phyloP scores from a whole-genome alignment of 2,888 invertebrate genomes.

The Alloplasta piceator region DNA sequence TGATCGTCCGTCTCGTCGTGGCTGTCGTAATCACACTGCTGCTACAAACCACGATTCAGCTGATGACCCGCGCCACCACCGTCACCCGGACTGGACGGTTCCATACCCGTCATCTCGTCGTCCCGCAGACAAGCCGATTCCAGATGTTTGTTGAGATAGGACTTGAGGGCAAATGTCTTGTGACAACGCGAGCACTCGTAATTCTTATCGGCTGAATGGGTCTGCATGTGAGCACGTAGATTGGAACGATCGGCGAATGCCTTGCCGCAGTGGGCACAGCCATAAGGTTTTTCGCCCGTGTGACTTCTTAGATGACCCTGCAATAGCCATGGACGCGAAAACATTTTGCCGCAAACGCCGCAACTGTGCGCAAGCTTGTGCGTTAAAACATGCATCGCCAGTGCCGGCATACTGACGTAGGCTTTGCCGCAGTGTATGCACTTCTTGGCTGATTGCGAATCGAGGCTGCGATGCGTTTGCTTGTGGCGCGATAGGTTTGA shows the following conservation, averaged over 20 bases:
- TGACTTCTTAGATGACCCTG: slow-evolving; percentile 95
- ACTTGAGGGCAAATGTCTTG: slow-evolving; percentile 97
- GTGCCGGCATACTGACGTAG: slow-evolving; percentile 99
- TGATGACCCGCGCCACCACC: slow-evolving; percentile 55
- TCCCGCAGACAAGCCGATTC: slow-evolving; percentile 94
- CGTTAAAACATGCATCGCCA: slow-evolving; percentile 96
- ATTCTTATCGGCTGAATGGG: slow-evolving; percentile 96
- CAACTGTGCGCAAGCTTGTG: slow-evolving; percentile 97
- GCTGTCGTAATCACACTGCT: slow-evolving; percentile 53
- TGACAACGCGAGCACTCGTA: slow-evolving; percentile 94
- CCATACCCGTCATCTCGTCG: slow-evolving; percentile 70
- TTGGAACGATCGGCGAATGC: slow-evolving; percentile 98
- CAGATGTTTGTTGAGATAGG: slow-evolving; percentile 97
- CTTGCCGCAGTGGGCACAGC: slow-evolving; percentile 96
- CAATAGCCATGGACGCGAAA: slow-evolving; percentile 98
- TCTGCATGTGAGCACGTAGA: slow-evolving; percentile 97
- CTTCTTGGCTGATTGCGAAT: slow-evolving; percentile 96
- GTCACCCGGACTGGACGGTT: slow-evolving; percentile 52
- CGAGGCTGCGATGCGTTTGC: slow-evolving; percentile 94
- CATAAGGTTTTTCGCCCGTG: slow-evolving; percentile 97
- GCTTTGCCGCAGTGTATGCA: slow-evolving; percentile 98
- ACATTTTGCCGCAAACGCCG: slow-evolving; percentile 96
- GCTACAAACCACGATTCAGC: slow-evolving; percentile 80
- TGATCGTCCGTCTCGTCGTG: slow-evolving; percentile 7
- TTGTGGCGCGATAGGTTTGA: slow-evolving; percentile 95